Conservation (phyloP, 1,140 invertebrate genomes). For the Aricia agestis region DNA sequence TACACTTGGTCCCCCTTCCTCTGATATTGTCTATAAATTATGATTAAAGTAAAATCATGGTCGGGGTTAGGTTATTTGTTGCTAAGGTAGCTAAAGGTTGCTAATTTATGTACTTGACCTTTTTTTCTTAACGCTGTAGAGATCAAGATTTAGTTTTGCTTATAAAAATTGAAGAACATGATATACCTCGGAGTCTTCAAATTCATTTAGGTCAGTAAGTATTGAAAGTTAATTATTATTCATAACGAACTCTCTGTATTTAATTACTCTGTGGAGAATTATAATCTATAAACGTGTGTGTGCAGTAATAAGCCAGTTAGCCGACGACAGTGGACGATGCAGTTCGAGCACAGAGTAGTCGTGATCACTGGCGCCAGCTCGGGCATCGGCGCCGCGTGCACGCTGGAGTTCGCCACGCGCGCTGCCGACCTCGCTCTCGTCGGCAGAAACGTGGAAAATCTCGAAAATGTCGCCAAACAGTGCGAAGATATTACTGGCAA, state of each 20-base stretch:
- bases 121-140: too few relatives aligned
- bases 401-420: slow-evolving; percentile 44
- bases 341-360: slow-evolving; percentile 54
- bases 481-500: slow-evolving; percentile 71
- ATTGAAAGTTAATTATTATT: too few relatives aligned
- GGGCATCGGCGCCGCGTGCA: slow-evolving; percentile 54
- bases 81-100: too few relatives aligned
- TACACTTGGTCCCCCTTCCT: background rate
- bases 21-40: background rate
- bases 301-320: slow-evolving; percentile 36
- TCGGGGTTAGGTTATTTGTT: too few relatives aligned
- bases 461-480: slow-evolving; percentile 71
- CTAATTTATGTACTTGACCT: too few relatives aligned
- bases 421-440: slow-evolving; percentile 46
- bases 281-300: slow-evolving; percentile 17
- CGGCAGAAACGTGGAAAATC: slow-evolving; percentile 48
- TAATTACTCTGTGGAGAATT: slow-evolving; percentile 1
- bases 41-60: background rate
- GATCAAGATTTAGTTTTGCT: too few relatives aligned
- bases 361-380: slow-evolving; percentile 58
- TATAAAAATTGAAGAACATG: too few relatives aligned
- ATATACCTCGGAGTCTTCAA: too few relatives aligned
- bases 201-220: too few relatives aligned
- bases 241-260: slow-evolving; percentile 10
- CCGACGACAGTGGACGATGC: slow-evolving; percentile 36